Conservation (phyloP, 2,797 vertebrate genomes). For the Sorex maritimensis region DNA sequence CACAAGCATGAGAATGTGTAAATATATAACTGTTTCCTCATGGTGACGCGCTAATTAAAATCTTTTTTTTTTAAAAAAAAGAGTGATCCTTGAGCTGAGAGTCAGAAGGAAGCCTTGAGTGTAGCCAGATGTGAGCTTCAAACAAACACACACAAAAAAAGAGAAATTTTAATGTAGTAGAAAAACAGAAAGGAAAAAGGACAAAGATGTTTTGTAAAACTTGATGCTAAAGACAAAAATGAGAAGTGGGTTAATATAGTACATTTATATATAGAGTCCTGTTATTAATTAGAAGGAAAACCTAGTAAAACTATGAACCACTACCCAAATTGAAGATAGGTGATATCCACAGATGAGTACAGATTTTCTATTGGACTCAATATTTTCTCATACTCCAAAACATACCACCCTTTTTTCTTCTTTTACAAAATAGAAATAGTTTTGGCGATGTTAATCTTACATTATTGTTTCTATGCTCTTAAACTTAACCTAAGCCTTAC, state of each 20-base stretch:
- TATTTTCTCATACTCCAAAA: neutral
- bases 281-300: slow-evolving; percentile 24
- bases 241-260: too few species aligned
- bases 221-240: too few species aligned
- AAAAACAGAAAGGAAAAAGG: too few species aligned
- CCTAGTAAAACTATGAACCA: neutral
- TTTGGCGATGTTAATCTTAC: neutral
- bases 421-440: neutral
- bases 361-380: neutral
- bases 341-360: neutral
- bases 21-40: too few species aligned
- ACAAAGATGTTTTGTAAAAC: too few species aligned
- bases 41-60: too few species aligned
- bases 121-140: too few species aligned
- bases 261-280: neutral
- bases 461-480: slow-evolving; percentile 1
- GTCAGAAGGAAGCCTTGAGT: neutral
- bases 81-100: neutral
- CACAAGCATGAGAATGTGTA: too few species aligned
- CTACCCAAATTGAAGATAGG: neutral
- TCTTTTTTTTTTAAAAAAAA: too few species aligned
- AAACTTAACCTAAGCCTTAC: slow-evolving; percentile 42
- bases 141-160: too few species aligned
- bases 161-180: too few species aligned
- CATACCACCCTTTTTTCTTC: neutral